A percentile compares a stretch with the other conserved stretches of the same genome.
Conservation (phyloP, 2,797 vertebrate species). For the Gambelia wislizenii region DNA sequence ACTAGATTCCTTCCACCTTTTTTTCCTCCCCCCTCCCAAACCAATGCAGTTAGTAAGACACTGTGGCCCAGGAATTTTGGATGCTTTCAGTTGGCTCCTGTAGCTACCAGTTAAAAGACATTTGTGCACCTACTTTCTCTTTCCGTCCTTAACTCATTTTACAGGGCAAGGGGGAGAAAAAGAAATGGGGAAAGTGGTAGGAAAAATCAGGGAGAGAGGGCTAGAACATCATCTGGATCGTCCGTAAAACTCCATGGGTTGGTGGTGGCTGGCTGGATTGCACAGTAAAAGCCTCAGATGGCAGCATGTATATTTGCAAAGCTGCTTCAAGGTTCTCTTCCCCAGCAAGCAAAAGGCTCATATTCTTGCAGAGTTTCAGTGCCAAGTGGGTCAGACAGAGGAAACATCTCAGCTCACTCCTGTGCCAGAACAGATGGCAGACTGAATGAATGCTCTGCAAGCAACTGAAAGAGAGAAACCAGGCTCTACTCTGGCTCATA, state of each 20-base stretch:
- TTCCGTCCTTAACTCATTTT: not conserved
- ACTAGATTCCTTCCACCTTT: too few relatives aligned
- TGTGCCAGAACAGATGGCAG: constrained; percentile 68
- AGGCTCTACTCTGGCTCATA: constrained; percentile 43
- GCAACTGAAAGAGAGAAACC: constrained; percentile 56
- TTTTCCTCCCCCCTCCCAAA: too few relatives aligned
- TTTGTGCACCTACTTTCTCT: not conserved
- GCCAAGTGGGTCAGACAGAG: constrained; percentile 76
- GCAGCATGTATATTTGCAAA: not conserved
- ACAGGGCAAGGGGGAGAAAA: not conserved
- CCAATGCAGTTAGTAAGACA: not conserved
- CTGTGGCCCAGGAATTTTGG: not conserved
- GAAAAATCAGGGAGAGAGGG: not conserved
- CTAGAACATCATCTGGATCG: too few relatives aligned
- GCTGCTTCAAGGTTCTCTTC: not conserved
- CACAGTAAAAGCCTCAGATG: not conserved
- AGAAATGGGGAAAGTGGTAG: too few relatives aligned
- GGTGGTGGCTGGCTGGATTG: not conserved
- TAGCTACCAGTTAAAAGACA: not conserved
- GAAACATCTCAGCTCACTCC: constrained; percentile 68
- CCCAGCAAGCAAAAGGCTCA: constrained; percentile 20
- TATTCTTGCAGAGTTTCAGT: constrained; percentile 57
- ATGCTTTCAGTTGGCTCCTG: not conserved
- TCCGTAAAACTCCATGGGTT: not conserved
- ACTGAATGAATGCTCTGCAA: constrained; percentile 49